Evolutionary conservation across 2,888 invertebrate genomes (phyloP), one percentile per base, ranked within the genome.

Genomic region (Oscheius myriophilus): DNA sequence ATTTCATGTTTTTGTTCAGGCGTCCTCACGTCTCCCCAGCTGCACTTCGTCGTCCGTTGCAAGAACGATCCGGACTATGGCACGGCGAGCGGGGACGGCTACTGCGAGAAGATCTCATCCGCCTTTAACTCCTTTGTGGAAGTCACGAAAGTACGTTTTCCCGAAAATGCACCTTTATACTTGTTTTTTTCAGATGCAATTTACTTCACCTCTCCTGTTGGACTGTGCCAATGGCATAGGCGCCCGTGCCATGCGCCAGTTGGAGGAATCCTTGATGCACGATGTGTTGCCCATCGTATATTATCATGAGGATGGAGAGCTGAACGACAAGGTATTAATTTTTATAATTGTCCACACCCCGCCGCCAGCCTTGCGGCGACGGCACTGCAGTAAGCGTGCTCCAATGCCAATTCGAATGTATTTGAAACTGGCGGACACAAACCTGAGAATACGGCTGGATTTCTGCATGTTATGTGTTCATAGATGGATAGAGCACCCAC

Each of bases 191-290:
- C 45, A 43, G 64, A 62, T 23, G 33, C 14, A 2, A n/a, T n/a
- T n/a, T 7, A 2, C 45, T 11, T 23, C 64, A 23, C 12, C 18
- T 14, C 54, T 87, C 7, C 68, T 79, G 52, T 90, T 96, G 76
- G 98, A 99, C 88, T 95, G 95, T 12, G 96, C 98, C 0, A 98
- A 99, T 88, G 98, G 98, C 2, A 94, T 99, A 9, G 98, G 98
- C 4, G 94, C 93, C 0, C 90, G 92, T 12, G 65, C 74, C n/a
- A 72, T 79, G 70, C 63, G 69, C 14, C 52, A 70, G 33, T 69
- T 81, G 12, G 45, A 73, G 25, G 43, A 58, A 23, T 26, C 45
- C 12, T 62, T 79, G 11, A 51, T 67, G 9, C 23, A 55, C 0
- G 46, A 46, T 4, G 41, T 41, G 1, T 65, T 79, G 11, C 23